Conservation (phyloP, 2,888 invertebrate species). For the Ariolimax columbianus region DNA sequence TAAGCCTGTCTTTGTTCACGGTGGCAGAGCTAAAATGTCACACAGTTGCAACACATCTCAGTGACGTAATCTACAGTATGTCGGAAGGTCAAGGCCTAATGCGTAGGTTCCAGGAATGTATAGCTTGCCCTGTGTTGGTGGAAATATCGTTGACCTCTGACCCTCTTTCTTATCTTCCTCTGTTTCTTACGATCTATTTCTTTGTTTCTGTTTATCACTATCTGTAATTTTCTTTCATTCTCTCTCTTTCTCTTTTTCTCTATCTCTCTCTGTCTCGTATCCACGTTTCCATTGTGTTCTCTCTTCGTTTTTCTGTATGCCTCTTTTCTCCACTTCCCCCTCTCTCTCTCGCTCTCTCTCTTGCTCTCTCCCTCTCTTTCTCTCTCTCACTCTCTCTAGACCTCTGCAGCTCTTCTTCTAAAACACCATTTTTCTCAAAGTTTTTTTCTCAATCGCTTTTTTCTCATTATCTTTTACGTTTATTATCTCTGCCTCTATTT, state of each 20-base stretch:
- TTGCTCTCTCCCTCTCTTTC: conserved; percentile 10
- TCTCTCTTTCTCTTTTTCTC: neutral
- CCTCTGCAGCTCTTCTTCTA: neutral
- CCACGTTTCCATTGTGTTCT: too few relatives aligned
- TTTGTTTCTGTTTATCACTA: neutral
- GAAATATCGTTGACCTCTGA: too few relatives aligned
- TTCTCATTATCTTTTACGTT: neutral
- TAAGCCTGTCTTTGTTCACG: too few relatives aligned
- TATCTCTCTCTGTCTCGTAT: too few relatives aligned
- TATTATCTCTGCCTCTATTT: neutral
- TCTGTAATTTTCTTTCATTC: neutral
- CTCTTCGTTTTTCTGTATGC: too few relatives aligned
- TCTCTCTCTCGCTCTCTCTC: too few relatives aligned
- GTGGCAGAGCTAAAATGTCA: too few relatives aligned
- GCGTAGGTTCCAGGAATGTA: too few relatives aligned
- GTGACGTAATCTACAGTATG: too few relatives aligned
- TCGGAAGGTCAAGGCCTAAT: too few relatives aligned
- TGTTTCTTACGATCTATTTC: neutral
- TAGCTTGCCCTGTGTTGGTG: too few relatives aligned
- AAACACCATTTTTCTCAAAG: neutral
- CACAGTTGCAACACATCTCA: too few relatives aligned
- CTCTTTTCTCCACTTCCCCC: conserved; percentile 18
- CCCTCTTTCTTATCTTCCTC: neutral
- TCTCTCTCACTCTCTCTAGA: neutral
- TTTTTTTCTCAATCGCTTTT: neutral